Evolutionary conservation across 2,113 vertebrate species (phyloP).

Genomic region (Albula glossodonta): DNA sequence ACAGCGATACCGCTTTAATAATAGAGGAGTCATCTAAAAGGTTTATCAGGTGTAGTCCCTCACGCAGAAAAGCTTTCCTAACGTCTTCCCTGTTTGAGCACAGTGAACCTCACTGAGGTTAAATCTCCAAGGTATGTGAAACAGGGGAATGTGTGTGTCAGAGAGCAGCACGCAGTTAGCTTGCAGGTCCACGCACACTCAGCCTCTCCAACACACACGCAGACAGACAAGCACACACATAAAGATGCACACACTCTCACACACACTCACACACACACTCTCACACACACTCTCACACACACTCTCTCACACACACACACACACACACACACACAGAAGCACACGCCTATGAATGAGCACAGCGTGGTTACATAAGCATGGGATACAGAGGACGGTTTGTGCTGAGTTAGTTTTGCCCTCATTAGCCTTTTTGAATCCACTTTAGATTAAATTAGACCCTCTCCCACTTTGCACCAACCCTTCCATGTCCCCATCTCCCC

Average conservation of each 20-base stretch:
- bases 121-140: neutral
- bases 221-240: neutral
- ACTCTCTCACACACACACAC: neutral
- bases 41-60: neutral
- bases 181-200: neutral
- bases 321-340: neutral
- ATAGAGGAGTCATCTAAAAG: slow-evolving; percentile 1
- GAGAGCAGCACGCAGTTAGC: no score
- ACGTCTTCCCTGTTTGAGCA: neutral
- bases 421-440: slow-evolving; percentile 55
- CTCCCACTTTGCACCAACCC: neutral
- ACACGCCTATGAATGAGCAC: neutral
- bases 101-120: neutral
- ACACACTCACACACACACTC: neutral
- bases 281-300: neutral
- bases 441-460: slow-evolving; percentile 56
- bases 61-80: neutral
- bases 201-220: neutral
- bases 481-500: slow-evolving; percentile 41
- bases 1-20: neutral
- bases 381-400: slow-evolving; percentile 48
- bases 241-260: neutral
- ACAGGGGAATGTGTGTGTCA: neutral
- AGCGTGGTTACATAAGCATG: slow-evolving; percentile 51
- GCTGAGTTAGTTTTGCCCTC: slow-evolving; percentile 57